Percentiles rank a stretch among this genome's conserved stretches.
phyloP scores from a whole-genome alignment of 2,888 invertebrate species.

The Gari tellinella region DNA sequence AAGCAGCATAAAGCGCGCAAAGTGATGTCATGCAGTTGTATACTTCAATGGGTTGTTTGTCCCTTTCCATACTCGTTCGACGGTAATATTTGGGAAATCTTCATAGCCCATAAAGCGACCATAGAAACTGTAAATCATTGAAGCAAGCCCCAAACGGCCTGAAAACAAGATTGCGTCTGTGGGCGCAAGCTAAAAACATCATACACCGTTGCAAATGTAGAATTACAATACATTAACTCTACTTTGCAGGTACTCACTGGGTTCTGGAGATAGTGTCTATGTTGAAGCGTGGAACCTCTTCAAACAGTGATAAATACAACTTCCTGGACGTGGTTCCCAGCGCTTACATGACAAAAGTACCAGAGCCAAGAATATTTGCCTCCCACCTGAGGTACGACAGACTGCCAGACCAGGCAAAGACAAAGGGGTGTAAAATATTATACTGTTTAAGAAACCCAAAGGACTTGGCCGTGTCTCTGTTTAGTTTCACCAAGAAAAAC shows the following conservation, averaged over 20 bases:
- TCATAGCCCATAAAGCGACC: too few relatives aligned
- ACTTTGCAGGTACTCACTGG: constrained; percentile 46
- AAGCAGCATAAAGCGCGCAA: too few relatives aligned
- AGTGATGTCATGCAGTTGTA: too few relatives aligned
- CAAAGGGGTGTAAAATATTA: constrained; percentile 16
- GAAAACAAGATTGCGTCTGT: too few relatives aligned
- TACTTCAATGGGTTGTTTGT: too few relatives aligned
- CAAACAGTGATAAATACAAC: constrained; percentile 15
- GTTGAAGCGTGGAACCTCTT: constrained; percentile 14
- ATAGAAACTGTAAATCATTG: too few relatives aligned
- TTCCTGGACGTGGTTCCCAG: constrained; percentile 29
- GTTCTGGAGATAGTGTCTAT: constrained; percentile 30
- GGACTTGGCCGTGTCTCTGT: constrained; percentile 27
- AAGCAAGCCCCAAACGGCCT: too few relatives aligned
- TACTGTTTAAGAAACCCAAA: constrained; percentile 41
- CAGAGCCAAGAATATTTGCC: constrained; percentile 17
- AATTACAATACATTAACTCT: too few relatives aligned
- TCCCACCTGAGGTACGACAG: constrained; percentile 23
- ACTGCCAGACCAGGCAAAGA: constrained; percentile 22
- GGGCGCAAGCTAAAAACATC: too few relatives aligned
- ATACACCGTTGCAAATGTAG: too few relatives aligned
- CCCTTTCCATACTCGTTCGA: too few relatives aligned
- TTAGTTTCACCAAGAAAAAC: constrained; percentile 7
- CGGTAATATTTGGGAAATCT: too few relatives aligned
- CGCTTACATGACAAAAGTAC: constrained; percentile 3